Evolutionary conservation across 2,797 vertebrate species (phyloP), one percentile per base, ranked within the genome.

Genomic region (Sebastes ruberrimus): DNA sequence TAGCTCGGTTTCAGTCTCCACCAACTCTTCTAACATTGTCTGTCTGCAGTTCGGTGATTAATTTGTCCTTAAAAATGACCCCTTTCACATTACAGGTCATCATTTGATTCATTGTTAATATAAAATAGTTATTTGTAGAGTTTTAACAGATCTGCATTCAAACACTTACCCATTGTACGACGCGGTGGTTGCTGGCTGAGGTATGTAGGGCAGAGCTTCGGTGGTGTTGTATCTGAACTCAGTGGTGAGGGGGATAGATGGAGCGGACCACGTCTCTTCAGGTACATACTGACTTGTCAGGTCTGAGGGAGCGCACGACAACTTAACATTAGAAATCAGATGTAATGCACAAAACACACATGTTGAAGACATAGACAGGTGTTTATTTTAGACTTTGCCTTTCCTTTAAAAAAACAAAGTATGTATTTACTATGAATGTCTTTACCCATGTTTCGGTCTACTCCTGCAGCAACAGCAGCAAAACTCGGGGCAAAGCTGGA

Each of bases 141-240:
- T 4, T 27, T 32, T 10, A 18, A 28, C 5, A 10, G 13, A 53
- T 1, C 2, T 23, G 22, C 16, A 33, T 52, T 20, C 18, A 33
- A 27, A 66, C 59, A 90, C 90, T 3, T 96, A 97, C 98, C 97
- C 96, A 30, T 95, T 97, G 86, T 97, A 98, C 4, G 96, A 65
- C 5, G 84, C 87, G 1, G 95, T 80, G 56, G 94, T 79, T 0
- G 96, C 83, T 75, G 96, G 95, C 78, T 96, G 97, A 83, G 96
- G 93, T 90, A 96, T 85, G 57, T 95, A 96, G 0, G 97, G 94
- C 72, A 95, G 82, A 3, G 96, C 91, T 83, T 94, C 97, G 10
- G 96, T 94, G 89, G 97, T 91, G 85, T 96, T 96, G 91, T 98
- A 99, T 93, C 95, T 96, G 86, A 99, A 96, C 89, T 96, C 95